Evolutionary conservation across 2,888 invertebrate genomes (phyloP).

Genomic region (Ptychoptera albimana): DNA sequence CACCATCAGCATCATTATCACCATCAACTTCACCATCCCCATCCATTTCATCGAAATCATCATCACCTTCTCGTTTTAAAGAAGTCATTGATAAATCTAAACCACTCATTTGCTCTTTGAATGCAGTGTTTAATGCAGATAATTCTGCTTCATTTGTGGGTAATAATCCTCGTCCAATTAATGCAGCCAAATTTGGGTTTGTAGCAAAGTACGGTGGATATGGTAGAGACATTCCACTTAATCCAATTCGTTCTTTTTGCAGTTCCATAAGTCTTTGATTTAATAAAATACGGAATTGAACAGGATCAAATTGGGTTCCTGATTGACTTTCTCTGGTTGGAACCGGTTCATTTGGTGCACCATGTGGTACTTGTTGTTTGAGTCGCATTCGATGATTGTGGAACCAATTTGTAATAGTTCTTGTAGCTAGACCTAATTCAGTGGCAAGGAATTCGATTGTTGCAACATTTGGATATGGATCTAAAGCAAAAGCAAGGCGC

Average conservation of each 20-base stretch:
- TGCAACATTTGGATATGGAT: constrained; percentile 93
- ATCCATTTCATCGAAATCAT: constrained; percentile 35
- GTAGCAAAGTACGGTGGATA: constrained; percentile 66
- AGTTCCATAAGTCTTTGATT: constrained; percentile 79
- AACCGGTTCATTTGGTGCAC: constrained; percentile 51
- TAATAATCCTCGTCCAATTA: constrained; percentile 51
- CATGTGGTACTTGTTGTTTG: constrained; percentile 78
- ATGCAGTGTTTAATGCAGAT: constrained; percentile 38
- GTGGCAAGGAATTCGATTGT: constrained; percentile 90
- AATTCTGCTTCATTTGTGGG: constrained; percentile 39
- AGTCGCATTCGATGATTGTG: constrained; percentile 98
- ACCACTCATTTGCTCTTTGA: constrained; percentile 69
- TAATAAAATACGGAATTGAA: constrained; percentile 74
- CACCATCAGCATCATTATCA: constrained; percentile 38
- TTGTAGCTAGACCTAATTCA: constrained; percentile 77
- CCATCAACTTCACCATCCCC: constrained; percentile 51
- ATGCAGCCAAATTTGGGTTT: constrained; percentile 58
- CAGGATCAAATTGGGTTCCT: constrained; percentile 72
- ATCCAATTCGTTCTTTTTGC: constrained; percentile 69
- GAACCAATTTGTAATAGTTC: constrained; percentile 99
- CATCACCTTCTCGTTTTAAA: constrained; percentile 51
- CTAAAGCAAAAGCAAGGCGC: constrained; percentile 81
- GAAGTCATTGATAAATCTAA: constrained; percentile 75
- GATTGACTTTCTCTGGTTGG: constrained; percentile 55
- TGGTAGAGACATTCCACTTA: constrained; percentile 58